phyloP scores from a whole-genome alignment of 2,888 invertebrate genomes.

The Dasypolia templi region DNA sequence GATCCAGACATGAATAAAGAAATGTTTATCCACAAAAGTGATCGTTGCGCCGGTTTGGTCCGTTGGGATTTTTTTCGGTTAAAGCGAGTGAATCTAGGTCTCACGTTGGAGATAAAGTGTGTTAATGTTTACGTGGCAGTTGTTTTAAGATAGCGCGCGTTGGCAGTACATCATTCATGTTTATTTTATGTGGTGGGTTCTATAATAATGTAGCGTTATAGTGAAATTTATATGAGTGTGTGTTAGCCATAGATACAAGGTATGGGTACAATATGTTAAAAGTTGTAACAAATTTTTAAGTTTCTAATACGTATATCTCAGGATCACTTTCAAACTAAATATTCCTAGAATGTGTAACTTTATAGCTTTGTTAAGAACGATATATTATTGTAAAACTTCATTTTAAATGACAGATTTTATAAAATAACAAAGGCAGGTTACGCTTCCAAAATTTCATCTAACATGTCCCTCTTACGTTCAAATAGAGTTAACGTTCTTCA shows the following conservation, averaged over 20 bases:
- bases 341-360: constrained; percentile 2
- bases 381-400: not conserved
- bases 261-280: no score
- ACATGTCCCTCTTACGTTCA: constrained; percentile 27
- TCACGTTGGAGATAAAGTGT: constrained; percentile 50
- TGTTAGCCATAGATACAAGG: not conserved
- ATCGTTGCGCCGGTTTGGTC: constrained; percentile 47
- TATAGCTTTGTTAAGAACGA: not conserved
- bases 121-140: constrained; percentile 54
- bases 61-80: constrained; percentile 51
- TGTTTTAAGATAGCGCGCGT: constrained; percentile 36
- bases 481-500: constrained; percentile 53
- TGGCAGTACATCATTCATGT: constrained; percentile 37
- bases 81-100: constrained; percentile 59
- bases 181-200: constrained; percentile 39
- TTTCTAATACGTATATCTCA: no score
- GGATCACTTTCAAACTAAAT: not conserved
- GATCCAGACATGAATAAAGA: constrained; percentile 56
- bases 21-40: constrained; percentile 61
- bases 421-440: constrained; percentile 22
- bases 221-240: constrained; percentile 16
- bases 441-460: constrained; percentile 27
- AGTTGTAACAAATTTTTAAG: no score
- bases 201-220: constrained; percentile 18
- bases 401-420: constrained; percentile 30